Percentiles rank a stretch among this genome's conserved stretches.
Conservation (phyloP, 1,140 invertebrate genomes). For the Leptinotarsa lineolata region DNA sequence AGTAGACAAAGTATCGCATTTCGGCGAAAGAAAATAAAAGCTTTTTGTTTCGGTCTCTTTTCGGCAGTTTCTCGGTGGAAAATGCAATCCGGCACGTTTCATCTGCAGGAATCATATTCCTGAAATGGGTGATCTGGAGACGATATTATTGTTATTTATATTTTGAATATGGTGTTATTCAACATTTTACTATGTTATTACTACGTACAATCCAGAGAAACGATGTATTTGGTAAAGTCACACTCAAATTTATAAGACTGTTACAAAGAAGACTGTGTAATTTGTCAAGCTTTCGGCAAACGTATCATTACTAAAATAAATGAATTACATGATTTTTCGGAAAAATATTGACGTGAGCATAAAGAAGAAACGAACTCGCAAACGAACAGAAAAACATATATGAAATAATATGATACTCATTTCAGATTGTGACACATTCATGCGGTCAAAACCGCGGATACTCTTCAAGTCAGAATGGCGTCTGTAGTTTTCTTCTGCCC, state of each 20-base stretch:
- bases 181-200: too few relatives aligned
- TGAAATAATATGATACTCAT: too few relatives aligned
- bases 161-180: neutral
- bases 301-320: too few relatives aligned
- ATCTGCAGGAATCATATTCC: neutral
- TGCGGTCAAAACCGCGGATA: neutral
- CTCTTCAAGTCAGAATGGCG: neutral
- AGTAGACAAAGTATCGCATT: slow-evolving; percentile 3
- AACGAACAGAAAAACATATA: neutral
- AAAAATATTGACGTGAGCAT: too few relatives aligned
- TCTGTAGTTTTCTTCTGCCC: too few relatives aligned
- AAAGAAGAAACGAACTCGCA: too few relatives aligned
- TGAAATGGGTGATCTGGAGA: neutral
- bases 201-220: too few relatives aligned
- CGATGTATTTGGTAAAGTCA: too few relatives aligned
- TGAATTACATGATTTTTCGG: too few relatives aligned
- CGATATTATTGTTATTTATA: neutral
- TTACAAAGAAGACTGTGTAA: too few relatives aligned
- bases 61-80: neutral
- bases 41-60: neutral
- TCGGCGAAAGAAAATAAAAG: neutral
- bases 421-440: neutral
- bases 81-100: neutral
- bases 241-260: too few relatives aligned
- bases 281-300: too few relatives aligned